Conservation (phyloP, 2,113 vertebrate species). For the Panthera tigris region DNA sequence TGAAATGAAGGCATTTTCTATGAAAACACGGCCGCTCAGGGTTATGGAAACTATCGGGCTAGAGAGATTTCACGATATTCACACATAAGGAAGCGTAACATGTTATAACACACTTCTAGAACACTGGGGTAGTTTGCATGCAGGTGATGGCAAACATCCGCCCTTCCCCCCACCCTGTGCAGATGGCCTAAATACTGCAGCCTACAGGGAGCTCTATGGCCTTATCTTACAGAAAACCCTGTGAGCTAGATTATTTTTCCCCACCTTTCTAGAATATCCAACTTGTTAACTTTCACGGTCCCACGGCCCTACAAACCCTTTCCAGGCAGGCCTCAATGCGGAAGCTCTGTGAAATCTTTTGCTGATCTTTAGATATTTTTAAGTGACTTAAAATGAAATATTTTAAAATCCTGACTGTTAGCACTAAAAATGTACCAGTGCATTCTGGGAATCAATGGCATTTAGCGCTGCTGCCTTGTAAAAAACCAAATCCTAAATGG, state of each 20-base stretch:
- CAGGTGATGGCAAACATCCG: neutral
- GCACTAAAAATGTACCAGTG: conserved; percentile 58
- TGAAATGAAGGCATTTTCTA: neutral
- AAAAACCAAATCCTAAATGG: conserved; percentile 71
- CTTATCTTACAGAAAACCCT: neutral
- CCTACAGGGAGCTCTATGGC: neutral
- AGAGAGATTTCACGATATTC: neutral
- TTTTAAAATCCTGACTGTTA: conserved; percentile 61
- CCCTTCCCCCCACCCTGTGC: neutral
- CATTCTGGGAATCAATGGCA: conserved; percentile 60
- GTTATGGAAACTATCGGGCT: neutral
- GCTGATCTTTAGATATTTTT: conserved; percentile 65
- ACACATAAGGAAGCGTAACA: neutral
- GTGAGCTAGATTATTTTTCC: neutral
- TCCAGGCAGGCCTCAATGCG: neutral
- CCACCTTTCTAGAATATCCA: neutral
- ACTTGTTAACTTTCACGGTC: neutral
- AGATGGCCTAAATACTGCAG: neutral
- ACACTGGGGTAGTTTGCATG: neutral
- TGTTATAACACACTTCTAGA: neutral
- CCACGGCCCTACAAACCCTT: neutral
- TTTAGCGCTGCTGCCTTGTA: conserved; percentile 56
- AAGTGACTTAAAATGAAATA: conserved; percentile 61
- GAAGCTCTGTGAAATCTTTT: conserved; percentile 46
- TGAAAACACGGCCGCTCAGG: neutral